Evolutionary conservation across 2,888 invertebrate species (phyloP).

Genomic region (Andrena minutula): DNA sequence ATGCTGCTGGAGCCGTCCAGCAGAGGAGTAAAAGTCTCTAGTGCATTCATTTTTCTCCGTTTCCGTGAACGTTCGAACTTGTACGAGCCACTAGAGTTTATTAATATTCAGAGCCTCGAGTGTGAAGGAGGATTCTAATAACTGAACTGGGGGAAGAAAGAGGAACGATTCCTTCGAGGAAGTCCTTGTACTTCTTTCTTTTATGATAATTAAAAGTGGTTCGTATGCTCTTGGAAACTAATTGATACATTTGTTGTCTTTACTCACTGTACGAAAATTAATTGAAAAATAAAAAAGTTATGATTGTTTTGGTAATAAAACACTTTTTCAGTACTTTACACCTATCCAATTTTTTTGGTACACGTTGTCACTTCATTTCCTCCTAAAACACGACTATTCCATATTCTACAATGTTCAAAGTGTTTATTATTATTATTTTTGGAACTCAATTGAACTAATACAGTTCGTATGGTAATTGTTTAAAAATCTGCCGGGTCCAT

Average conservation of each 20-base stretch:
- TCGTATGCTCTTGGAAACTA: not conserved
- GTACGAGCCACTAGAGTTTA: slow-evolving; percentile 24
- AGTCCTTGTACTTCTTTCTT: not conserved
- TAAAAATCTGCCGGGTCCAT: too few species aligned
- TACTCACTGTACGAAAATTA: too few species aligned
- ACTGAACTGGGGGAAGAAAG: not conserved
- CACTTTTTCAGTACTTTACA: too few species aligned
- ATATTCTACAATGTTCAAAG: too few species aligned
- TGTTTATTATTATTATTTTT: too few species aligned
- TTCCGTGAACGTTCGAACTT: not conserved
- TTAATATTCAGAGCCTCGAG: not conserved
- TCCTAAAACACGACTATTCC: too few species aligned
- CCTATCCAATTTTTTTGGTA: too few species aligned
- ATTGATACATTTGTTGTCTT: not conserved
- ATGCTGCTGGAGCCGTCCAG: not conserved
- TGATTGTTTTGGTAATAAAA: too few species aligned
- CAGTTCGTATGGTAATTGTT: too few species aligned
- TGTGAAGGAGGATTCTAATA: slow-evolving; percentile 4
- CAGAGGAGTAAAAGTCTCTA: slow-evolving; percentile 6
- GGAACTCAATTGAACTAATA: too few species aligned
- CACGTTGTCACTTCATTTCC: too few species aligned
- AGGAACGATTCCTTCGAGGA: not conserved
- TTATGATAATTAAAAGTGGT: not conserved
- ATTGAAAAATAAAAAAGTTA: too few species aligned
- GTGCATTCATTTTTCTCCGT: not conserved